Evolutionary conservation across 2,888 invertebrate species (phyloP), one percentile per base, ranked within the genome.

Genomic region (Ommatoiulus sabulosus): DNA sequence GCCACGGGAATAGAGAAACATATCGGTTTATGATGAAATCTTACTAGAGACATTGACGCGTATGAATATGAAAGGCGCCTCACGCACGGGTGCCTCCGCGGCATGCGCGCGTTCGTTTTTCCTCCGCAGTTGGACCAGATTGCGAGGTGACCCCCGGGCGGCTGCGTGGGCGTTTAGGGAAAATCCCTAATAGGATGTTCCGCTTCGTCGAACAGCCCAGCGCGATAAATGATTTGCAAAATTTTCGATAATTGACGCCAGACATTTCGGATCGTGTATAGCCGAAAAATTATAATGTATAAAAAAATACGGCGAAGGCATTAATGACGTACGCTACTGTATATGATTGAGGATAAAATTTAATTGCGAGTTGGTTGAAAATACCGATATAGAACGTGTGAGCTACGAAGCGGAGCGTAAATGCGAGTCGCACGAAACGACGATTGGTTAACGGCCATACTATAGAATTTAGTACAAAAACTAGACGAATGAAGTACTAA

Each of bases 181-280:
- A 72, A 72, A 8, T 72, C 72, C 72, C 72, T 72, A 72, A 24
- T 63, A 63, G 63, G 63, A 17, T n/a, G 72, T 72, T 72, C 72
- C 72, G 24, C 72, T 24, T n/a, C 24, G 72, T 72, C 72, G 72
- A 24, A 72, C 72, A 24, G 72, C 72, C 24, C 20, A 7, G 15
- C n/a, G 63, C 17, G n/a, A 72, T 20, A 72, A 72, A 24, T 72
- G 72, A 72, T 10, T 72, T 72, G 72, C 24, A 24, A 20, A 72
- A 24, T 24, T 72, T 24, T 72, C 24, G 72, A 72, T 72, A 72
- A 72, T 72, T 72, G 72, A 72, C 24, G 72, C 72, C 24, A 24
- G 24, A 72, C 72, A 72, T 72, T 72, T 24, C 24, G 3, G 24
- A 72, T 72, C 17, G 5, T 24, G 72, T 12, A 3, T 72, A 72